phyloP scores from a whole-genome alignment of 2,888 invertebrate species.

The Carpatolechia fugitivella region DNA sequence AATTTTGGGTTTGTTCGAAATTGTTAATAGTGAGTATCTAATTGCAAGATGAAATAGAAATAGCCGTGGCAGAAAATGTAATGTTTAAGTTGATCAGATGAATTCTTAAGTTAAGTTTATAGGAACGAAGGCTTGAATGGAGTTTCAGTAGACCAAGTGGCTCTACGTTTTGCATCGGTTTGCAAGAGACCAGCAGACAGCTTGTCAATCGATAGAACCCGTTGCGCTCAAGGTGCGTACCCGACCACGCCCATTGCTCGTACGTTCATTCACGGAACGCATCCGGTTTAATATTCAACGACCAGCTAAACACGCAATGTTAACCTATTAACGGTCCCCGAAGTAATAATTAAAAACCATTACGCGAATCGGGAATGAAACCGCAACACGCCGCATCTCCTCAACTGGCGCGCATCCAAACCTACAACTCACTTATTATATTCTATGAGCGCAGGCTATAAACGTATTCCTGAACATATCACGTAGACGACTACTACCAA shows the following conservation, averaged over 20 bases:
- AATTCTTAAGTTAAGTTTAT: no score
- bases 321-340: slow-evolving; percentile 57
- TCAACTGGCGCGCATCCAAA: slow-evolving; percentile 71
- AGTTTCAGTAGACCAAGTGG: not conserved
- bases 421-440: slow-evolving; percentile 76
- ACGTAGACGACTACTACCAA: slow-evolving; percentile 77
- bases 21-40: no score
- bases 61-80: no score
- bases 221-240: slow-evolving; percentile 21
- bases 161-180: slow-evolving; percentile 13
- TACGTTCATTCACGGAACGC: slow-evolving; percentile 45
- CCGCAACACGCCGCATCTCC: slow-evolving; percentile 59
- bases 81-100: no score
- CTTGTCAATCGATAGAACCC: slow-evolving; percentile 34
- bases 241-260: slow-evolving; percentile 33
- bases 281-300: slow-evolving; percentile 43
- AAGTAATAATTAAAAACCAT: slow-evolving; percentile 67
- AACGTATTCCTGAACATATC: slow-evolving; percentile 79
- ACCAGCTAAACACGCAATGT: slow-evolving; percentile 31
- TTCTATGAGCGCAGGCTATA: slow-evolving; percentile 75
- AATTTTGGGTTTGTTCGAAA: no score
- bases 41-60: no score
- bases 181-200: slow-evolving; percentile 28
- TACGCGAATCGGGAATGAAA: slow-evolving; percentile 60
- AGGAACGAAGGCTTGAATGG: not conserved